Evolutionary conservation across 1,140 invertebrate genomes (phyloP), one percentile per base, ranked within the genome.

Genomic region (Drosophila quadrilineata): DNA sequence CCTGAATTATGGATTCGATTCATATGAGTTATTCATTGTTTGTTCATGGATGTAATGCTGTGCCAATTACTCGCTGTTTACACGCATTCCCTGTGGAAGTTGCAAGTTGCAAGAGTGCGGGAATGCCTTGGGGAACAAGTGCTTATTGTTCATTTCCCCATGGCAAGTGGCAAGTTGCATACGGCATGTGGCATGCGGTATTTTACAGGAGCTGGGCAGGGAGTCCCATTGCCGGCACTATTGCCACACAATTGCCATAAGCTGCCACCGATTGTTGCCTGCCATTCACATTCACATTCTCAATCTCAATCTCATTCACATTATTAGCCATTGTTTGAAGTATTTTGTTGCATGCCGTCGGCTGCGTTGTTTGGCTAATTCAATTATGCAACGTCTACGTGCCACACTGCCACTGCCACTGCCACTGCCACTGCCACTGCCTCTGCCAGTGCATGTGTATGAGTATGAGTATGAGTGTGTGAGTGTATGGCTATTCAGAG

Each of bases 261-360:
- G 3, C 12, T 14, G 3, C 3, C 1, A 6, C 35, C 4, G 21
- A 12, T 24, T 10, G 14, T 28, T 6, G 8, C 22, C 41, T 45
- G 41, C 41, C 41, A 45, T 28, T 28, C 41, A 45, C 41, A 45
- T 16, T 52, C 3, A 9, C 16, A 8, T 9, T 19, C 6, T 36
- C 12, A 5, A n/a, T 14, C 24, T 24, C 9, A 5, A 3, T 35
- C 35, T 36, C 35, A 8, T 9, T 40, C 10, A 72, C 63, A 84
- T 73, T 82, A 82, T 84, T 76, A 62, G 76, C 77, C 67, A 50
- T 84, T 84, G 73, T 82, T 82, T 69, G 56, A 52, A 64, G 48
- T 52, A 72, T 72, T 80, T 59, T 62, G 41, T 54, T 40, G 45
- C 41, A 8, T 43, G 60, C 46, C 63, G 59, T 33, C 40, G 62